Base-by-base conservation (phyloP, 37 sponge, comb jelly and placozoan species). In the Geodia barretti region DNA sequence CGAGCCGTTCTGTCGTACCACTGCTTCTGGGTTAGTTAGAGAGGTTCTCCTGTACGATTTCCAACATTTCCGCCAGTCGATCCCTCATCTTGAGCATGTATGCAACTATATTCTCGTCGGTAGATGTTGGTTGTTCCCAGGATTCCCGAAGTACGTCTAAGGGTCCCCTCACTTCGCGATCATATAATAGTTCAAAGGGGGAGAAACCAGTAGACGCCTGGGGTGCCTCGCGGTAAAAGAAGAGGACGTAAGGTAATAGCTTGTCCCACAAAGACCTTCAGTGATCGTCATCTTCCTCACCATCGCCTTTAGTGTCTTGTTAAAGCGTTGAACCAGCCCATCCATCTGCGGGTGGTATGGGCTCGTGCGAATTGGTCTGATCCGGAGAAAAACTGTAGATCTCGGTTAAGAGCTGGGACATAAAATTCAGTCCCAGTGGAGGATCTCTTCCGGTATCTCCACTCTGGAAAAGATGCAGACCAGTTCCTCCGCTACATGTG, bases 261-360 rank as follows among this genome's bases (percentile, higher is more conserved):
- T 35, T 72, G 28, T 73, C 82, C 43, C 38, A 73, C 21, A 69
- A 41, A n/a, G 60, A 30, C 62, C 70, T 60, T 32, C 41, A 4
- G 20, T 32, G 19, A 41, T 60, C 20, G 36, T 74, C 0, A 23
- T 41, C 28, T 34, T 70, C 41, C 54, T 2, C 9, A 83, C 36
- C 68, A 83, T 63, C 7, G 70, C 21, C 74, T 78, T 78, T 36
- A 85, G 59, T 29, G 73, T 85, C 47, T 70, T 54, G 65, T 73
- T 73, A 43, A 87, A 77, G 7, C 77, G 30, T 9, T 77, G 62
- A 24, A 82, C 83, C 61, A 77, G 54, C 5, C 88, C 88, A 62
- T 87, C 75, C 2, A 68, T 86, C 58, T 86, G 87, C 8, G 87
- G 81, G 19, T 86, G 87, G 31, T 79, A 79, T 4, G 82, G 82